Evolutionary conservation across 2,797 vertebrate genomes (phyloP).

Genomic region (Karalla daura): DNA sequence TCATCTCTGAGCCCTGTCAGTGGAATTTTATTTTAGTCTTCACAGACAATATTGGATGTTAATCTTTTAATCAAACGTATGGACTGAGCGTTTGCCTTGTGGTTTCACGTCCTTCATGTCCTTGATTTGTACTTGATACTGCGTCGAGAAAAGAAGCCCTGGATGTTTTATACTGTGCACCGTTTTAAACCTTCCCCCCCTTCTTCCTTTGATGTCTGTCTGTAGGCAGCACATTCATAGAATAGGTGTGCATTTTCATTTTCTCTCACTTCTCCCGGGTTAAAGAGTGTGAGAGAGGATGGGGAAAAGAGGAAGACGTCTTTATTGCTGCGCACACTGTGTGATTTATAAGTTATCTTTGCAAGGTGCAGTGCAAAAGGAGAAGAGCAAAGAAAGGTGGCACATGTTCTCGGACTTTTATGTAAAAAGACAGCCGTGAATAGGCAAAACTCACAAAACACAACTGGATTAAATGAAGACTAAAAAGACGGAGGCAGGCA

Average conservation of each 20-base stretch:
- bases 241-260: background rate
- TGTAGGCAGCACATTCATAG: background rate
- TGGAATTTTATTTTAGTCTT: background rate
- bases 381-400: background rate
- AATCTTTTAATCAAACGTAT: background rate
- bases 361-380: background rate
- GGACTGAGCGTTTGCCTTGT: background rate
- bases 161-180: background rate
- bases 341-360: background rate
- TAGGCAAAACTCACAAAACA: background rate
- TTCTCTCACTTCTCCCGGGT: background rate
- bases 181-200: background rate
- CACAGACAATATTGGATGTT: background rate
- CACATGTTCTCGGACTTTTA: conserved; percentile 4
- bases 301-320: background rate
- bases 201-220: background rate
- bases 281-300: background rate
- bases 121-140: background rate
- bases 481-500: no score
- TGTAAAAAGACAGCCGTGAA: background rate
- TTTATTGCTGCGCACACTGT: background rate
- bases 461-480: background rate
- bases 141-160: background rate
- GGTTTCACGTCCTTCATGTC: background rate
- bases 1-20: background rate